A percentile compares a stretch with the other conserved stretches of the same genome.
Evolutionary conservation across 2,797 vertebrate genomes (phyloP).

Genomic region (Loris lydekkerianus): DNA sequence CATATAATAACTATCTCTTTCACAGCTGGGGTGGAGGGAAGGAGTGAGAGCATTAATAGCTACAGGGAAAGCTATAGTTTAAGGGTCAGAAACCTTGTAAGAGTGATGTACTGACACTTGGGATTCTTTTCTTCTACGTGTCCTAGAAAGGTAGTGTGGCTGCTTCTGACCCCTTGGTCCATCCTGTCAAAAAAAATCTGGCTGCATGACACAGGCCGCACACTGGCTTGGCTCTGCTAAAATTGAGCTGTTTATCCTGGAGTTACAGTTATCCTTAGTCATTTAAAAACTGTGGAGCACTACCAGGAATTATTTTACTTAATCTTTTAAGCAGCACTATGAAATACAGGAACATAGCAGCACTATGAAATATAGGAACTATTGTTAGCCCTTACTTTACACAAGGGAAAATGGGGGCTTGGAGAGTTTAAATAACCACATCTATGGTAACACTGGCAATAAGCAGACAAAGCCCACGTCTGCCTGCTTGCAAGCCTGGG

Average conservation of each 20-base stretch:
- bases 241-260: neutral
- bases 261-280: slow-evolving; percentile 6
- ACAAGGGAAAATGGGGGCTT: slow-evolving; percentile 53
- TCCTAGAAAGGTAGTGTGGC: neutral
- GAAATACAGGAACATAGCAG: slow-evolving; percentile 46
- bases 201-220: neutral
- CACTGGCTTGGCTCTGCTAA: neutral
- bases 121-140: slow-evolving; percentile 46
- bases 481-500: neutral
- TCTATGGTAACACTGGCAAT: neutral
- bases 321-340: slow-evolving; percentile 56
- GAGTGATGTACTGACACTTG: slow-evolving; percentile 18
- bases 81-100: slow-evolving; percentile 78
- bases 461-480: slow-evolving; percentile 8
- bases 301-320: slow-evolving; percentile 65
- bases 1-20: slow-evolving; percentile 77
- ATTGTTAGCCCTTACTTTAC: slow-evolving; percentile 46
- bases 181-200: neutral
- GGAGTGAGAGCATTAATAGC: slow-evolving; percentile 71
- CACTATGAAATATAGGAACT: slow-evolving; percentile 61
- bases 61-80: slow-evolving; percentile 66
- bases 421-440: slow-evolving; percentile 47
- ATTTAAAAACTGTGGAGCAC: slow-evolving; percentile 61
- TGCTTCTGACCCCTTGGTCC: neutral
- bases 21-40: slow-evolving; percentile 75